A percentile compares a stretch with the other conserved stretches of the same genome.
These are phyloP conservation scores for Ephialtes manifestator DNA, from an alignment of 2,888 invertebrate species.

Conservation along the genomic window DNA sequence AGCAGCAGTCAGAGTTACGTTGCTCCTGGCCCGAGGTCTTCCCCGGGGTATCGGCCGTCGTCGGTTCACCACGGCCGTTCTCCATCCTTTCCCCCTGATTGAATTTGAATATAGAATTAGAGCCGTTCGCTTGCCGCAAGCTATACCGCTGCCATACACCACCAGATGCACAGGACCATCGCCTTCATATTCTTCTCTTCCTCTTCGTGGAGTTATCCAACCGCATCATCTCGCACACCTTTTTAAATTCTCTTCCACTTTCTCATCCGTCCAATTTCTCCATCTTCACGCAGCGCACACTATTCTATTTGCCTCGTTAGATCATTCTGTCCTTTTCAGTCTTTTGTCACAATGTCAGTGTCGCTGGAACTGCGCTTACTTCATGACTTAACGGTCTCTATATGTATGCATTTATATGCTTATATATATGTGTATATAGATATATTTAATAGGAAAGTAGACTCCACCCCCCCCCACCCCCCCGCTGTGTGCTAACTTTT, in stretches of 20 bases:
- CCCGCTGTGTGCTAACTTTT: conserved; percentile 11
- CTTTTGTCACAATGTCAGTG: neutral
- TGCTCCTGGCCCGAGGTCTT: conserved; percentile 12
- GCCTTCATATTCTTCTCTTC: conserved; percentile 2
- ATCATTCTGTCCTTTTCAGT: neutral
- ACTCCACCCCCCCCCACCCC: neutral
- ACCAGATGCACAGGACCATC: neutral
- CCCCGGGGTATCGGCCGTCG: conserved; percentile 36
- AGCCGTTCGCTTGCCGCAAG: conserved; percentile 59
- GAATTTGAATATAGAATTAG: conserved; percentile 68
- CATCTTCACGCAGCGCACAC: neutral
- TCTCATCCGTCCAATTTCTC: neutral
- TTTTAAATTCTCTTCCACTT: conserved; percentile 8
- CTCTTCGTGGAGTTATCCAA: neutral
- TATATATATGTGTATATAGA: too few species aligned
- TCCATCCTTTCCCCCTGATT: conserved; percentile 63
- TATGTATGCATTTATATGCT: neutral
- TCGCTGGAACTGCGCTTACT: neutral
- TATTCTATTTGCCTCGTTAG: neutral
- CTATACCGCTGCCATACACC: conserved; percentile 21
- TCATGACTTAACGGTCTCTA: neutral
- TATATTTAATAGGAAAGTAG: neutral
- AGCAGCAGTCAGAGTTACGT: conserved; percentile 33
- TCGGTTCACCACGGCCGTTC: conserved; percentile 32
- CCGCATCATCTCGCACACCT: neutral